Evolutionary conservation across 2,113 vertebrate genomes (phyloP).

Genomic region (Esox niger): DNA sequence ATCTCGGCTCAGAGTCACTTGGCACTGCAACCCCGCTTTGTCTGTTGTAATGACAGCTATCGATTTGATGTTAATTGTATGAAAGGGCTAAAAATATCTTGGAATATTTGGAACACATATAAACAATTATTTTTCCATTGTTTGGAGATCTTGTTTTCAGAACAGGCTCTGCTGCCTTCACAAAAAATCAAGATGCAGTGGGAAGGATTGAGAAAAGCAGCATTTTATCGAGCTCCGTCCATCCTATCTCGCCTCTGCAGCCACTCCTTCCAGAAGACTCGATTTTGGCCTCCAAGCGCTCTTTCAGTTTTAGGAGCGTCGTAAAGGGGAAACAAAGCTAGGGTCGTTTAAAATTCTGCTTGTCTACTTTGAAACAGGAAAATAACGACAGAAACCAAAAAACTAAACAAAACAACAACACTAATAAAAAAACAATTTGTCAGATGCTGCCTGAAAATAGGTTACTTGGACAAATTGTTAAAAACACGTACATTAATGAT

Average conservation of each 20-base stretch:
- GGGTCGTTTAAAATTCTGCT: constrained; percentile 43
- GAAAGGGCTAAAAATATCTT: too few relatives aligned
- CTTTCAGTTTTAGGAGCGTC: constrained; percentile 7
- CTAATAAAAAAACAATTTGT: constrained; percentile 8
- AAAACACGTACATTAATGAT: constrained; percentile 11
- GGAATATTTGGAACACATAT: neutral
- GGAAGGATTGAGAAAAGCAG: neutral
- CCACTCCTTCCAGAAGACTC: neutral
- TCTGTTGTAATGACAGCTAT: neutral
- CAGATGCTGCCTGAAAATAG: neutral
- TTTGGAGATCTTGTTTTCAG: neutral
- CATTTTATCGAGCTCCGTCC: neutral
- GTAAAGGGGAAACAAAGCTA: constrained; percentile 17
- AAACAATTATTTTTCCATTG: neutral
- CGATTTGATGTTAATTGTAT: neutral
- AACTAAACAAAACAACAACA: neutral
- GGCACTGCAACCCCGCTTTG: neutral
- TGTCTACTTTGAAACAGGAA: constrained; percentile 23
- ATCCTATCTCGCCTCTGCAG: constrained; percentile 7
- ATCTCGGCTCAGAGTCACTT: neutral
- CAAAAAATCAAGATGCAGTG: constrained; percentile 2
- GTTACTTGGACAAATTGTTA: constrained; percentile 20
- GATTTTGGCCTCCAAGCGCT: neutral
- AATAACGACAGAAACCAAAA: constrained; percentile 7
- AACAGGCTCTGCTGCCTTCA: neutral